A percentile compares a stretch with the other conserved stretches of the same genome.
These are phyloP conservation scores for Elaeidobius kamerunicus DNA, from an alignment of 2,888 invertebrate species.

Conservation along the genomic window DNA sequence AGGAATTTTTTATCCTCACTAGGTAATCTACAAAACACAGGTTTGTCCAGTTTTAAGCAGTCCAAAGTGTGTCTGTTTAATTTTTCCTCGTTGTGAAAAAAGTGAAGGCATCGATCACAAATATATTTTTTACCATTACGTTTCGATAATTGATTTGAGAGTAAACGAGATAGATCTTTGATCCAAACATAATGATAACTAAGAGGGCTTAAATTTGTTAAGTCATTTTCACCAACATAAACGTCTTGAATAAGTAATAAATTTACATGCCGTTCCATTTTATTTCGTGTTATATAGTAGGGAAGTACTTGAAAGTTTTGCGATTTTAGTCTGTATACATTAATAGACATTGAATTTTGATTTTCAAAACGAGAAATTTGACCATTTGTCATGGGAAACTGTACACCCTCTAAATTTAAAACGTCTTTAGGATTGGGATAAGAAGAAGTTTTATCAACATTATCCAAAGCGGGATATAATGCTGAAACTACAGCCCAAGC, in stretches of 20 bases:
- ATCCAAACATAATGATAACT: slow-evolving; percentile 10
- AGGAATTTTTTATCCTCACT: slow-evolving; percentile 10
- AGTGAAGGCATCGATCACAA: slow-evolving; percentile 31
- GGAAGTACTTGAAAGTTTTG: too few relatives aligned
- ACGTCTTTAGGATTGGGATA: slow-evolving; percentile 35
- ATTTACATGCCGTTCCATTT: slow-evolving; percentile 28
- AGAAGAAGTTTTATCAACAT: slow-evolving; percentile 25
- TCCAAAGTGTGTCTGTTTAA: slow-evolving; percentile 4
- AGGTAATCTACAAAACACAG: slow-evolving; percentile 10
- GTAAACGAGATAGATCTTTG: not conserved
- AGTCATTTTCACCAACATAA: slow-evolving; percentile 15
- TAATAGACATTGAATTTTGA: slow-evolving; percentile 32
- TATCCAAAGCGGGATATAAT: slow-evolving; percentile 22
- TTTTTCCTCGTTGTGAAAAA: slow-evolving; percentile 15
- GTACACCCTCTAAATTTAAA: slow-evolving; percentile 33
- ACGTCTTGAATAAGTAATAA: slow-evolving; percentile 29
- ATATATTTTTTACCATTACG: slow-evolving; percentile 14
- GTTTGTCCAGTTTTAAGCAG: slow-evolving; percentile 25
- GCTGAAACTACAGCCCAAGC: too few relatives aligned
- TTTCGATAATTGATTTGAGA: slow-evolving; percentile 16
- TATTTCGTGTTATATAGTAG: slow-evolving; percentile 17
- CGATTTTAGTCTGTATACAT: slow-evolving; percentile 34
- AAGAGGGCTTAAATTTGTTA: not conserved
- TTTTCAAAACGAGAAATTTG: slow-evolving; percentile 36
- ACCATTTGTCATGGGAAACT: too few relatives aligned